Conservation (phyloP, 2,113 vertebrate genomes). For the Stigmatopora argus region DNA sequence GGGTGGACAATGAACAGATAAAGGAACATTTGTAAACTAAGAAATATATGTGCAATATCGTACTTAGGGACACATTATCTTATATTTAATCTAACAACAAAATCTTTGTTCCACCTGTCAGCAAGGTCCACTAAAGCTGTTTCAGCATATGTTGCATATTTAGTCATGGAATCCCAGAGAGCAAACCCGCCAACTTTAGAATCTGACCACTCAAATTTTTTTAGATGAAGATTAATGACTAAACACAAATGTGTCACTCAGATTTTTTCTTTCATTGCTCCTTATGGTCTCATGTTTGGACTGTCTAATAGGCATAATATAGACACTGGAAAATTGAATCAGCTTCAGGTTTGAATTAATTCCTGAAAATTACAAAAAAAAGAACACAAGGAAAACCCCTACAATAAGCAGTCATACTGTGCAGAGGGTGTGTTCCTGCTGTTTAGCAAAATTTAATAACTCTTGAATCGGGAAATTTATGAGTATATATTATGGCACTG, state of each 20-base stretch:
- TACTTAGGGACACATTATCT: slow-evolving; percentile 6
- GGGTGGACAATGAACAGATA: slow-evolving; percentile 33
- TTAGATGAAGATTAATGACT: slow-evolving; percentile 25
- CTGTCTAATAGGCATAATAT: neutral
- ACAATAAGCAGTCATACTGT: no score
- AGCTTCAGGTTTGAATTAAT: neutral
- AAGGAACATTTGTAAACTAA: slow-evolving; percentile 30
- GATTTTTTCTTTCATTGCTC: neutral
- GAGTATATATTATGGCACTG: no score
- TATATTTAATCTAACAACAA: slow-evolving; percentile 29
- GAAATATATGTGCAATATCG: slow-evolving; percentile 1
- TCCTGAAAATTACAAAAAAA: no score
- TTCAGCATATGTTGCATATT: slow-evolving; percentile 13
- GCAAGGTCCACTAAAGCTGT: neutral
- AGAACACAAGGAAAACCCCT: no score
- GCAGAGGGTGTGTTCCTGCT: no score
- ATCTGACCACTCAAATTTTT: neutral
- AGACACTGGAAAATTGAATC: neutral
- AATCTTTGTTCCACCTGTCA: slow-evolving; percentile 5
- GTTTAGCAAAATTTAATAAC: no score
- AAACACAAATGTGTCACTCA: slow-evolving; percentile 21
- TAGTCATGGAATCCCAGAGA: slow-evolving; percentile 1
- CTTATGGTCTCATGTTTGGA: neutral
- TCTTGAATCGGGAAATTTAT: no score
- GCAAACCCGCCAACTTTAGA: neutral